These are phyloP conservation scores for Brachyptera risi DNA, from an alignment of 2,888 invertebrate species.

Conservation along the genomic window DNA sequence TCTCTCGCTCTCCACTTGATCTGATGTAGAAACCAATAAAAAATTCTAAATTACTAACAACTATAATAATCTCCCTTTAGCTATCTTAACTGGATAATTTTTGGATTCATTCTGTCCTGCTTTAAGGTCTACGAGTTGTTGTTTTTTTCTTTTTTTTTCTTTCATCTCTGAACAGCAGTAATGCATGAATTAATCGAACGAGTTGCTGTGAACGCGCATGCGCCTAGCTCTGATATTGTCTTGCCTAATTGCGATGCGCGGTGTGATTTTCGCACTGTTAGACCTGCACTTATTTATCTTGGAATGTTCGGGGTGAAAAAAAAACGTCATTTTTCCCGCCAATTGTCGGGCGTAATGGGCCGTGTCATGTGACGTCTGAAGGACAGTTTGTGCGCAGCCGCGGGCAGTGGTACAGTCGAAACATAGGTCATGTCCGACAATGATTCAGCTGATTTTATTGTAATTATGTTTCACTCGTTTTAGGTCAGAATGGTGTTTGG, in stretches of 20 bases:
- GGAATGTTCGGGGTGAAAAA: background rate
- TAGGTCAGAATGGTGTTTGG: no score
- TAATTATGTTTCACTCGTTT: no score
- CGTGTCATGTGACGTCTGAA: no score
- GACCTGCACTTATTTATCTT: background rate
- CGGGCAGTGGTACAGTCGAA: no score
- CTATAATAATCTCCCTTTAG: background rate
- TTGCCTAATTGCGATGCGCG: no score
- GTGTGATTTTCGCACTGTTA: no score
- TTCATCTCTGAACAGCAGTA: background rate
- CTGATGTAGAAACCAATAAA: constrained; percentile 2
- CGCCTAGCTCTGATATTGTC: constrained; percentile 22
- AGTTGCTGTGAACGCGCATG: no score
- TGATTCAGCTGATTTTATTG: no score
- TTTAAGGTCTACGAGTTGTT: background rate
- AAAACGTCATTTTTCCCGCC: background rate
- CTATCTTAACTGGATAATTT: constrained; percentile 20
- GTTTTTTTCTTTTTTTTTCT: background rate
- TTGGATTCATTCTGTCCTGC: constrained; percentile 15
- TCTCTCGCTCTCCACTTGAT: background rate
- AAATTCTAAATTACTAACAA: constrained; percentile 24
- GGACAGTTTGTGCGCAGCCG: no score
- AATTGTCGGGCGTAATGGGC: background rate
- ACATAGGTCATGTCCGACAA: no score
- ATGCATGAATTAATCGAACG: constrained; percentile 26